Conservation (phyloP, 2,888 invertebrate genomes). For the Diarsia brunnea region DNA sequence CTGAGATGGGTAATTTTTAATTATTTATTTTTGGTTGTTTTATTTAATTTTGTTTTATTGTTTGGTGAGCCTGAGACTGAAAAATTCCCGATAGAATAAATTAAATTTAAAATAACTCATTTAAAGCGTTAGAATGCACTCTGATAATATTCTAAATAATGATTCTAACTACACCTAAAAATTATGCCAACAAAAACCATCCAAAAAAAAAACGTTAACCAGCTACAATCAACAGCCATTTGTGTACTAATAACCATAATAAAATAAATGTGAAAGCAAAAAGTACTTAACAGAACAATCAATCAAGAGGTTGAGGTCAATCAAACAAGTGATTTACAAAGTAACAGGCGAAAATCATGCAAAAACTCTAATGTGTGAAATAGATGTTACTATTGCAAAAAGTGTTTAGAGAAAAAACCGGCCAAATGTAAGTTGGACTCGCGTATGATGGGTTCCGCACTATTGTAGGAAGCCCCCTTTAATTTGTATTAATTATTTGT, state of each 20-base stretch:
- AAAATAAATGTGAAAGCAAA: constrained; percentile 52
- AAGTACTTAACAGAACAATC: constrained; percentile 49
- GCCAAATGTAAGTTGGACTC: too few relatives aligned
- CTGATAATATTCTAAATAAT: not conserved
- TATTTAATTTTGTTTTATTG: too few relatives aligned
- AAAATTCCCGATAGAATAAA: too few relatives aligned
- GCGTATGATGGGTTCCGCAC: too few relatives aligned
- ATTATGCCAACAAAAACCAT: not conserved
- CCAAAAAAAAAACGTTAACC: constrained; percentile 16
- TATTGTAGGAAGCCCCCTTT: too few relatives aligned
- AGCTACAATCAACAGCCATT: constrained; percentile 31
- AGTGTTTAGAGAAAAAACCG: not conserved
- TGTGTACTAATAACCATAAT: constrained; percentile 37
- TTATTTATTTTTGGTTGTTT: too few relatives aligned
- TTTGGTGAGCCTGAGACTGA: too few relatives aligned
- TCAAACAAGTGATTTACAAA: constrained; percentile 56
- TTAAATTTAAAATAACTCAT: too few relatives aligned
- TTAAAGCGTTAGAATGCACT: too few relatives aligned
- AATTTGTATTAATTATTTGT: too few relatives aligned
- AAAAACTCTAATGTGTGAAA: constrained; percentile 59
- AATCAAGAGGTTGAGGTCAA: constrained; percentile 61
- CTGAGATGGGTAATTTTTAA: too few relatives aligned
- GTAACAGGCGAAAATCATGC: constrained; percentile 33
- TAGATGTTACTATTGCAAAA: constrained; percentile 29
- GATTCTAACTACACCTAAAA: not conserved